Conservation (phyloP, 2,113 vertebrate species). For the Clarias batrachus region DNA sequence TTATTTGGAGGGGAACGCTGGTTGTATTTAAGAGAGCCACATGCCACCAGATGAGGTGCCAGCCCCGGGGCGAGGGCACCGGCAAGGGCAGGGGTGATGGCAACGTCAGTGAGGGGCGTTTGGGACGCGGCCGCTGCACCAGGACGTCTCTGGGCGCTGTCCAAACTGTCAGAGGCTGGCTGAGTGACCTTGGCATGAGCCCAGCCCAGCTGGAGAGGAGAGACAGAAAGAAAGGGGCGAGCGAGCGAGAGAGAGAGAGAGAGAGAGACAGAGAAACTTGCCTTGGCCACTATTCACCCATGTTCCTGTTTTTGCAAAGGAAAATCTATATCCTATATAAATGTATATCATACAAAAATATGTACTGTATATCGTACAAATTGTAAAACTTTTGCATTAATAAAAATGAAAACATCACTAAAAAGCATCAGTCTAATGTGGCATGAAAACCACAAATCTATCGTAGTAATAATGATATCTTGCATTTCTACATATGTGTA, state of each 20-base stretch:
- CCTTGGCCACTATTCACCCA: conserved; percentile 6
- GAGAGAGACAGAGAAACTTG: conserved; percentile 25
- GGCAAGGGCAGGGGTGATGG: conserved; percentile 58
- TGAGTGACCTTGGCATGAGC: conserved; percentile 68
- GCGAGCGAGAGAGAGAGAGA: conserved; percentile 19
- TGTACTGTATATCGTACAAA: too few relatives aligned
- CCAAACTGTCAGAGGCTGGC: conserved; percentile 64
- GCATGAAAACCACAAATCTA: neutral
- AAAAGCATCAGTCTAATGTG: neutral
- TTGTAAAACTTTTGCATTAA: neutral
- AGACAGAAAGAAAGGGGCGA: conserved; percentile 21
- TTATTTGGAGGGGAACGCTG: neutral
- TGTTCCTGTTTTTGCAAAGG: neutral
- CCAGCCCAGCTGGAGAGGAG: conserved; percentile 62
- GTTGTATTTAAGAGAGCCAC: conserved; percentile 52
- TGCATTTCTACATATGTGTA: neutral
- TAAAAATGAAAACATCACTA: neutral
- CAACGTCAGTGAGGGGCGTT: conserved; percentile 36
- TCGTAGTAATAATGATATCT: neutral
- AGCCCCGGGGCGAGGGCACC: conserved; percentile 50
- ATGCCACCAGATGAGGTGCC: conserved; percentile 58
- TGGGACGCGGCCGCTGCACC: conserved; percentile 46
- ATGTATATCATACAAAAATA: too few relatives aligned
- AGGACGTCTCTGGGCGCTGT: conserved; percentile 57
- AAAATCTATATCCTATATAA: neutral